Evolutionary conservation across 2,888 invertebrate species (phyloP), one percentile per base, ranked within the genome.

Genomic region (Eulithis prunata): DNA sequence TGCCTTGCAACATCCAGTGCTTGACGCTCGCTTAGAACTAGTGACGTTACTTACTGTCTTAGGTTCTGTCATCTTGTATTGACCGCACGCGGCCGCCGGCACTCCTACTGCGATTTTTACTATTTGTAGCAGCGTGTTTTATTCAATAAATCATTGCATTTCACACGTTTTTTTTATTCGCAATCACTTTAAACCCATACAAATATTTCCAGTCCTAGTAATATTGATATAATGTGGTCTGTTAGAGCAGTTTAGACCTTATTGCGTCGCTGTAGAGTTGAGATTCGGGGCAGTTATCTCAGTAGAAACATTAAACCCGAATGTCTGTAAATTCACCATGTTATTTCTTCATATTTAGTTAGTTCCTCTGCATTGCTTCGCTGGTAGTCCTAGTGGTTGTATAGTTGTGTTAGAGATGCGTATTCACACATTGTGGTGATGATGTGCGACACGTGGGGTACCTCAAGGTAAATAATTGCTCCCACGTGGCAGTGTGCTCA

Each of bases 331-430:
- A 91, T 88, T 89, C 86, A 85, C 85, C 78, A 85, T 91, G 85
- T 88, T 89, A 89, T 88, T 90, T 89, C 89, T 90, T 90, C 87
- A 89, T 90, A 91, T 91, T 90, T 90, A 89, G 89, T 89, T 88
- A 87, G 88, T 83, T 85, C 81, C 82, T 88, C 88, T 80, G 89
- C 90, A 90, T 81, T 85, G 91, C 90, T 87, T 89, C 79, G 85
- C 87, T 79, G 80, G 84, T 85, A 79, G 81, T 77, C 79, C 73
- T 85, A 59, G 38, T 43, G 71, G 61, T 75, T 75, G 65, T 71
- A 75, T 78, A 75, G 77, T 75, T 73, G n/a, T n/a, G n/a, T 3
- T 36, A 36, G 36, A 7, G 41, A 3, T 14, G 47, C 8, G 49
- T 28, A 11, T 21, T 14, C 28, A 8, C 75, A 75, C 59, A 11